Percentiles rank a stretch among this genome's conserved stretches.
Evolutionary conservation across 2,888 invertebrate species (phyloP).

Genomic region (Malthinus flaveolus): DNA sequence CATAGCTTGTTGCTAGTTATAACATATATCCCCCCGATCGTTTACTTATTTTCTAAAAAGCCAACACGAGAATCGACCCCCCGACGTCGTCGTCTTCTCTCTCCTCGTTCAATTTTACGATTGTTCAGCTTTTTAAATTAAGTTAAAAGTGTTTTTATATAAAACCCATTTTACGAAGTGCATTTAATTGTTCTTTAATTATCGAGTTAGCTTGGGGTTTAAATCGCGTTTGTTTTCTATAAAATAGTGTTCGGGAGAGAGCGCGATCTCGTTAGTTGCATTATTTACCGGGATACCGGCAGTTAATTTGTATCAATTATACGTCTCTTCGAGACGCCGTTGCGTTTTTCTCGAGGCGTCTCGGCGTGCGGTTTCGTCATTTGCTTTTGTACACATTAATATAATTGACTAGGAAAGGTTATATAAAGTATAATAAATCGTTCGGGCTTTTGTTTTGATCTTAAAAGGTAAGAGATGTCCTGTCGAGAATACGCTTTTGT

Average conservation of each 20-base stretch:
- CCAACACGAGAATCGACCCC: not conserved
- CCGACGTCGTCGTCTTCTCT: not conserved
- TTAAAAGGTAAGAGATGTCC: slow-evolving; percentile 25
- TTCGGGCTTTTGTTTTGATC: slow-evolving; percentile 12
- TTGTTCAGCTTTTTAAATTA: slow-evolving; percentile 20
- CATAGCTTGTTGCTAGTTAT: slow-evolving; percentile 50
- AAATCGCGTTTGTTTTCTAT: slow-evolving; percentile 40
- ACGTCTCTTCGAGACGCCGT: slow-evolving; percentile 30
- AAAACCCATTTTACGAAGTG: slow-evolving; percentile 45
- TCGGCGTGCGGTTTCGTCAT: slow-evolving; percentile 31
- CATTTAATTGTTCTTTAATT: slow-evolving; percentile 47
- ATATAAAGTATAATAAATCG: slow-evolving; percentile 27
- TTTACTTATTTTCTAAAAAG: slow-evolving; percentile 4
- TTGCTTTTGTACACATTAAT: slow-evolving; percentile 29
- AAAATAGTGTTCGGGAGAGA: slow-evolving; percentile 39
- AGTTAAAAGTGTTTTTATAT: slow-evolving; percentile 42
- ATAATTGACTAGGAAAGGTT: slow-evolving; percentile 25
- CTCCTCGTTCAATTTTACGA: not conserved
- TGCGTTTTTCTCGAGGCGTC: slow-evolving; percentile 18
- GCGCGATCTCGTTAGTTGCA: slow-evolving; percentile 49
- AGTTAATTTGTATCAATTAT: slow-evolving; percentile 53
- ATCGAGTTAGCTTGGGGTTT: slow-evolving; percentile 43
- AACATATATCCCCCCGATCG: slow-evolving; percentile 36
- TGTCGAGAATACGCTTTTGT: slow-evolving; percentile 12
- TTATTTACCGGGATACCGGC: slow-evolving; percentile 50